Evolutionary conservation across 2,113 vertebrate genomes (phyloP), one percentile per base, ranked within the genome.

Genomic region (Coregonus clupeaformis): DNA sequence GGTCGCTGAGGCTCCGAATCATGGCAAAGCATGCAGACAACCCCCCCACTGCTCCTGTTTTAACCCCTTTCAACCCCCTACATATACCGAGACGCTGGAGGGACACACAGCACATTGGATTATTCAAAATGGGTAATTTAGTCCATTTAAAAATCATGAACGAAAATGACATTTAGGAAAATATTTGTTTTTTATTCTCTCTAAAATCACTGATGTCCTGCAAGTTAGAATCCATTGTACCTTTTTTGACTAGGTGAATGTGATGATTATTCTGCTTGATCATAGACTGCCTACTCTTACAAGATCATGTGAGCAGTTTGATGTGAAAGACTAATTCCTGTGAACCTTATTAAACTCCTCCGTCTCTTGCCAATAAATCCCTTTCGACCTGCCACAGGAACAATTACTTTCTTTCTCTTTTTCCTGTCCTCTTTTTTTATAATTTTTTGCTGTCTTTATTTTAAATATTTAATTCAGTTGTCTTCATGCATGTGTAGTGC

Each of bases 391-490:
- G 93, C 91, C 92, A 86, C 91, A 91, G 91, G 91, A 94, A 84
- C 83, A 84, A 42, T 42, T 66, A 88, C 84, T 74, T 76, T 42
- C 9, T 59, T 69, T 65, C 45, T 72, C 62, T 81, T 69, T 75
- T 49, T 60, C 71, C 42, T 13, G 74, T 79, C 75, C 82, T 83
- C 71, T 75, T 55, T 82, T 72, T 73, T 13, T 27, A 14, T 71
- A 72, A 22, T 18, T 75, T 49, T 57, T 59, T 16, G 52, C 66
- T 18, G 14, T 25, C 67, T 69, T 94, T 86, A 75, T 87, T 90
- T 86, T 93, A 95, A 98, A 98, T 98, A 97, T 98, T 98, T 98
- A 90, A 98, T 96, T 92, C 76, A 87, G 91, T 95, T 96, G 94
- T 96, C 94, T 96, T 86, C 93, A 92, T 90, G 93, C 90, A 88